Evolutionary conservation across 2,888 invertebrate genomes (phyloP), one percentile per base, ranked within the genome.

Genomic region (Phasia obesa): DNA sequence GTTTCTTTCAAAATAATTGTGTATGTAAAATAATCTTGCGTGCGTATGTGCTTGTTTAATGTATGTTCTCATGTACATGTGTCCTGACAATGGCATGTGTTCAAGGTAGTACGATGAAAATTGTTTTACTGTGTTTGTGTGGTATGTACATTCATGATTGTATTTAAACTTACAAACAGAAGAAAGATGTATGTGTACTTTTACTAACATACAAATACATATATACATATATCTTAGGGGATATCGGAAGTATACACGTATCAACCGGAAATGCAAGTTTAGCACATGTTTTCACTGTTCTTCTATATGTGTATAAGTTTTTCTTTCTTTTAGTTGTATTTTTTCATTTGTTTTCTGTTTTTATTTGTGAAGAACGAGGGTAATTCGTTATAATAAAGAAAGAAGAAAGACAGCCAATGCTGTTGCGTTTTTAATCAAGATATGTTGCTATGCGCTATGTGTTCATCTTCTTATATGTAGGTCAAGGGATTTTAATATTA

Each of bases 211-310:
- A 25, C 47, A 7, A 27, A 53, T 35, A 70, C 21, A 69, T 53
- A 47, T 65, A 53, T 35, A 70, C 21, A 69, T 53, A 47, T 65
- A 35, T 77, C 51, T 74, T 74, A 31, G 23, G 53, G 64, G 57
- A 75, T 73, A 81, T 64, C 85, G 84, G 82, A 82, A 73, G 76
- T 78, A 78, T 71, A 80, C 85, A 86, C 88, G 88, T 88, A 87
- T 86, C 86, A 86, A 87, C 85, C 87, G 89, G 89, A 89, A 89
- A 89, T 89, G 88, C 88, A 89, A 88, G 88, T 89, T 89, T 89
- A 87, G 88, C 87, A 89, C 88, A 88, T 89, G 89, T 88, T 89
- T 89, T 89, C 88, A 87, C 87, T 89, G 87, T 87, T 81, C 44
- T 35, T 55, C 19, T 77, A 9, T 85, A 65, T 75, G 31, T 86